Evolutionary conservation across 2,797 vertebrate species (phyloP).

Genomic region (Cyprinella venusta): DNA sequence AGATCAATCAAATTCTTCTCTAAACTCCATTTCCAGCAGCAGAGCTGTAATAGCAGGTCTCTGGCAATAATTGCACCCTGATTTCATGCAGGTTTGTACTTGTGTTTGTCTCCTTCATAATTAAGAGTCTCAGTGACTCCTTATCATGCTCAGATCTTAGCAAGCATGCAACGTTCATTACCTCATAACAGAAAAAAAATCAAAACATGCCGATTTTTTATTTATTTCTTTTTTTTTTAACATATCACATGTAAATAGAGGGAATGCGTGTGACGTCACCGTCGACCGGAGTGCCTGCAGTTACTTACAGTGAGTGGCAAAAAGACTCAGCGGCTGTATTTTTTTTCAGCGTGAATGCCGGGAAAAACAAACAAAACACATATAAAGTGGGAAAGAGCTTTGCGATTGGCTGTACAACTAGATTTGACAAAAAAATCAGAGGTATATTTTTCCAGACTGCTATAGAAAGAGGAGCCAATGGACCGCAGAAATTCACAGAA

Average conservation of each 20-base stretch:
- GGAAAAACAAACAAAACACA: too few species aligned
- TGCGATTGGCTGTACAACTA: too few species aligned
- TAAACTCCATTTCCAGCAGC: background rate
- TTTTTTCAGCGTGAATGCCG: too few species aligned
- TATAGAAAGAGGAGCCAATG: too few species aligned
- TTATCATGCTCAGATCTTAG: background rate
- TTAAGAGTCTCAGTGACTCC: background rate
- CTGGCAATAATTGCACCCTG: background rate
- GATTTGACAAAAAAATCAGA: too few species aligned
- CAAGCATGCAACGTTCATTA: background rate
- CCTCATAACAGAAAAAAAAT: background rate
- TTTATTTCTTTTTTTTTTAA: background rate
- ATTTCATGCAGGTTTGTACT: slow-evolving; percentile 28
- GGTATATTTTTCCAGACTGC: too few species aligned
- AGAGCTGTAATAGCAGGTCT: slow-evolving; percentile 4
- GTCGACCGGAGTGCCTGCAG: too few species aligned
- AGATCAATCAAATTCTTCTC: slow-evolving; percentile 1
- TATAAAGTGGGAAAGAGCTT: too few species aligned
- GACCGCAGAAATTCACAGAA: too few species aligned
- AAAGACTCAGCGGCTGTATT: too few species aligned
- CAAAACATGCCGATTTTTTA: background rate
- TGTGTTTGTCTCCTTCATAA: slow-evolving; percentile 18
- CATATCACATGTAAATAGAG: background rate
- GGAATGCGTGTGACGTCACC: too few species aligned
- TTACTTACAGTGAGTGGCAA: too few species aligned